Evolutionary conservation across 2,113 vertebrate species (phyloP).

Genomic region (Crotophaga sulcirostris): DNA sequence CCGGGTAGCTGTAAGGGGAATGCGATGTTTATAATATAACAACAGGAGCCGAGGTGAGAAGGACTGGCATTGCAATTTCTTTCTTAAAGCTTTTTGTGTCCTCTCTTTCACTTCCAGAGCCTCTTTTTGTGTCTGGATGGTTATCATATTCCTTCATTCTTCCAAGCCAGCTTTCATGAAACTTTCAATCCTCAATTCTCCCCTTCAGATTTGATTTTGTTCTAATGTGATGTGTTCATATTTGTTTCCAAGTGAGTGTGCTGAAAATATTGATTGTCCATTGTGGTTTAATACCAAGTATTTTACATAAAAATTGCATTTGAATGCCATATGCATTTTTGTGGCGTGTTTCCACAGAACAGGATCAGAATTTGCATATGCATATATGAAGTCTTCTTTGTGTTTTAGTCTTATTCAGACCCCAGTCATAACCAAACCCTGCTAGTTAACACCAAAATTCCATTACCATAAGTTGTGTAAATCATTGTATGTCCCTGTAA

Average conservation of each 20-base stretch:
- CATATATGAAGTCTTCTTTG: neutral
- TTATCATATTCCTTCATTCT: neutral
- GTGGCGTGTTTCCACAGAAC: neutral
- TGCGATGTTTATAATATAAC: accelerated
- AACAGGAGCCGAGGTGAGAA: neutral
- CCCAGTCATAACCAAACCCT: neutral
- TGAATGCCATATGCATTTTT: neutral
- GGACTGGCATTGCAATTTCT: neutral
- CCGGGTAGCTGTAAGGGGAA: neutral
- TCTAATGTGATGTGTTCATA: neutral
- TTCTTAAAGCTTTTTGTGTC: neutral
- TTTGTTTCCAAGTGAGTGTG: neutral
- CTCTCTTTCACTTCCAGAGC: neutral
- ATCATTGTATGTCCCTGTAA: neutral
- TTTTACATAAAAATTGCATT: neutral
- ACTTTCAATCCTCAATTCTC: neutral
- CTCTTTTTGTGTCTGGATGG: neutral
- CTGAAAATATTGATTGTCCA: neutral
- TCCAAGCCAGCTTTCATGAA: neutral
- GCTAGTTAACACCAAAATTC: neutral
- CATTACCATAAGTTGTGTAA: neutral
- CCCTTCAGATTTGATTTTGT: neutral
- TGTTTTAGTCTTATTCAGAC: neutral
- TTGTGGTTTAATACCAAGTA: neutral
- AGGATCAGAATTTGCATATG: neutral